A percentile compares a stretch with the other conserved stretches of the same genome.
phyloP scores from a whole-genome alignment of 2,113 vertebrate genomes.

The Scolopax mira region DNA sequence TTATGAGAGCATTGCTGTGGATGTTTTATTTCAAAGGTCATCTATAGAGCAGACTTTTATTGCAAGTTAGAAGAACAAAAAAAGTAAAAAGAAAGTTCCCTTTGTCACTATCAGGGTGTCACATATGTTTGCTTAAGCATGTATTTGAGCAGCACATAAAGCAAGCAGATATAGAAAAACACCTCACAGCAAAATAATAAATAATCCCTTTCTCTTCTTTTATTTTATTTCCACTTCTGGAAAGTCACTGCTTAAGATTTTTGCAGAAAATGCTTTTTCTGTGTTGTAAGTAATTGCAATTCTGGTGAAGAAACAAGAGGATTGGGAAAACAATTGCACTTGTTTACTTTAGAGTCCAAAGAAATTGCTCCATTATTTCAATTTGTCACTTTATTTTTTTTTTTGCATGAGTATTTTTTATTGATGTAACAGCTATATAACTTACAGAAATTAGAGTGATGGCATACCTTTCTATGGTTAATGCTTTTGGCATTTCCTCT shows the following conservation, averaged over 20 bases:
- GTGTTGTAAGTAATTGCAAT: not conserved
- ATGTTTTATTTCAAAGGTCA: constrained; percentile 30
- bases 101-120: not conserved
- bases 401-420: not conserved
- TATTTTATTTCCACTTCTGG: not conserved
- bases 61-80: not conserved
- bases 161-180: not conserved
- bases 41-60: not conserved
- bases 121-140: not conserved
- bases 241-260: not conserved
- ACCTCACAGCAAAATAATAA: not conserved
- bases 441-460: not conserved
- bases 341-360: not conserved
- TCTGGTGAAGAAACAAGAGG: not conserved
- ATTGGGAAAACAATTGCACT: not conserved
- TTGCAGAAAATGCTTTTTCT: not conserved
- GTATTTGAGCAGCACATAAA: not conserved
- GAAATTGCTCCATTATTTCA: constrained; percentile 3
- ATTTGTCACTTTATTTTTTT: not conserved
- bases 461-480: not conserved
- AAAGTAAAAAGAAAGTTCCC: not conserved
- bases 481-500: not conserved
- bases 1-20: not conserved
- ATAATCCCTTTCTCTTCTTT: not conserved
- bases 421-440: not conserved